Base-by-base conservation (phyloP, 1,140 invertebrate species). In the Cepaea nemoralis region DNA sequence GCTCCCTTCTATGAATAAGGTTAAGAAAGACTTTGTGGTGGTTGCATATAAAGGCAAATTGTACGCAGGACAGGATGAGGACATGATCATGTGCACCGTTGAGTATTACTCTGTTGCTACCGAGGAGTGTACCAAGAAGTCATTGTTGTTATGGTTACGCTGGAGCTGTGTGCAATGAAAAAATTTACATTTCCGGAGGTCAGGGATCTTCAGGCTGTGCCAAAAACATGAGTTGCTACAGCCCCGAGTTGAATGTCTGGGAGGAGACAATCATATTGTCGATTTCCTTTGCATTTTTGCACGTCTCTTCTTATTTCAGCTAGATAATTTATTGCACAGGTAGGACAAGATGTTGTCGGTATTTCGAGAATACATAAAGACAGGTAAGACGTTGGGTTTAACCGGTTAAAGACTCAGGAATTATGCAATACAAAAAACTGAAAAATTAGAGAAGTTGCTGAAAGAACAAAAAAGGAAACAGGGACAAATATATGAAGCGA, bases 31-130 rank as follows among this genome's bases (percentile, higher is more conserved):
- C 81, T 92, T 91, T 88, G 89, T 89, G 0, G 75, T 91, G 37
- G 86, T 90, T 6, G 87, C 87, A 0, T 70, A 86, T n/a, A 83
- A 87, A 42, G 83, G 84, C n/a, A 86, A 84, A 55, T 66, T 91
- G 39, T 91, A 89, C 83, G 89, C 90, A 8, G 90, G 90, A 0
- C 89, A 90, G 80, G 90, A 91, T 87, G 90, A 91, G 84, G 91
- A 90, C 67, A 88, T 89, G 74, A 87, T 91, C 5, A 90, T 90
- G 88, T 89, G 87, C 80, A 89, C 90, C 14, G 85, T 90, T 27
- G 90, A 91, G 77, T 86, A 87, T 81, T 91, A 88, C 80, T 85
- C 87, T 66, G 88, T 91, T 48, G 86, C 83, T 5, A 85, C 81
- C 24, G 90, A 91, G 82, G 89, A 91, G 63, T 91, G 90, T 89